Evolutionary conservation across 2,888 invertebrate genomes (phyloP).

Genomic region (Drepana falcataria): DNA sequence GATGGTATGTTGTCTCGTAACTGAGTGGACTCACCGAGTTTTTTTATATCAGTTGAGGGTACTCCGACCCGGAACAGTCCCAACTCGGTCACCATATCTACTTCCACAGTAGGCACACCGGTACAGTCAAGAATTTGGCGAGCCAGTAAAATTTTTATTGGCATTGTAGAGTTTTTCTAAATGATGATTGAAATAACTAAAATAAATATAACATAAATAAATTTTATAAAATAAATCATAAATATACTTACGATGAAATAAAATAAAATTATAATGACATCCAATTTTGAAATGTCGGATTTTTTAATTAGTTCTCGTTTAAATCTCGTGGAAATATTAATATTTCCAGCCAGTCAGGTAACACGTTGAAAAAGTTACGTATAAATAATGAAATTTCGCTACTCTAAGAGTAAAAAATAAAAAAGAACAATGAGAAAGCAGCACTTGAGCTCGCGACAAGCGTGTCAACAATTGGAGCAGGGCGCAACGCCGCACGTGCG

Average conservation of each 20-base stretch:
- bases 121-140: constrained; percentile 98
- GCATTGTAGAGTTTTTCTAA: constrained; percentile 77
- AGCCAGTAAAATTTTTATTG: constrained; percentile 93
- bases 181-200: background rate
- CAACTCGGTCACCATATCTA: constrained; percentile 88
- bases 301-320: background rate
- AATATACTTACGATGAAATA: too few species aligned
- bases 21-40: constrained; percentile 96
- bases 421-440: too few species aligned
- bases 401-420: too few species aligned
- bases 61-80: constrained; percentile 96
- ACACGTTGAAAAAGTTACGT: too few species aligned
- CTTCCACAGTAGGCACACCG: constrained; percentile 98
- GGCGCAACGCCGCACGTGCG: constrained; percentile 50
- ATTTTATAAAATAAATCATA: background rate
- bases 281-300: background rate
- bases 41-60: constrained; percentile 97
- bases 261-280: too few species aligned
- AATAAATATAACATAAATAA: constrained; percentile 2
- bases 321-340: too few species aligned
- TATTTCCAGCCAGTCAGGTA: too few species aligned
- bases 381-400: too few species aligned
- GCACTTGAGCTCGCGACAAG: background rate
- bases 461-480: background rate
- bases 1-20: constrained; percentile 92